These are phyloP conservation scores for Trachelus iudaicus DNA, from an alignment of 2,888 invertebrate genomes.

Conservation along the genomic window DNA sequence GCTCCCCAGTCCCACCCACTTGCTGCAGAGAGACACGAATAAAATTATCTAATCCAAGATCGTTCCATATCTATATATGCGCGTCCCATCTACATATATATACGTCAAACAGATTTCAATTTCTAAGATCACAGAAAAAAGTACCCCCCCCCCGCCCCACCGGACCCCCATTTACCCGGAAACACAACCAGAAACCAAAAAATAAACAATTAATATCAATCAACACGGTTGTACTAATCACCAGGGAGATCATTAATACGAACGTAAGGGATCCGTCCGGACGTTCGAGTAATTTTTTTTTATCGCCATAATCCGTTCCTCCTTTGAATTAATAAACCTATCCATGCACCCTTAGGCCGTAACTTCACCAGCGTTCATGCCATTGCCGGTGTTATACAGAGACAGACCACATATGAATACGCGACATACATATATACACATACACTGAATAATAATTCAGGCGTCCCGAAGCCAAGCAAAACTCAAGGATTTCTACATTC, in stretches of 20 bases:
- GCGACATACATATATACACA: neutral
- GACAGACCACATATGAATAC: neutral
- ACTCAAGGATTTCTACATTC: slow-evolving; percentile 51
- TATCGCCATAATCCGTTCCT: neutral
- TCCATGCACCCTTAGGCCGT: neutral
- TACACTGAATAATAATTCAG: neutral
- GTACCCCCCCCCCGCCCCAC: no score
- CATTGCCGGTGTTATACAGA: neutral
- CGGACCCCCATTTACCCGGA: neutral
- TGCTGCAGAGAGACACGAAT: neutral
- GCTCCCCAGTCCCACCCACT: neutral
- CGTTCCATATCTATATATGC: neutral
- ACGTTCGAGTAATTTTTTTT: neutral
- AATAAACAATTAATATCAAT: neutral
- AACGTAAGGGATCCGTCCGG: neutral
- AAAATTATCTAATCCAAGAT: neutral
- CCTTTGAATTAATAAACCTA: neutral
- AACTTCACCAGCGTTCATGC: neutral
- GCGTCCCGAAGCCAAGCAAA: slow-evolving; percentile 3
- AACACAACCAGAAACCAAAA: neutral
- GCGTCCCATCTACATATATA: no score
- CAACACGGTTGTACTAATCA: neutral
- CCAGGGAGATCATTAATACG: neutral
- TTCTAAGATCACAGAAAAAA: neutral
- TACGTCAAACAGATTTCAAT: neutral